Evolutionary conservation across 2,888 invertebrate species (phyloP).

Genomic region (Polyploca ridens): DNA sequence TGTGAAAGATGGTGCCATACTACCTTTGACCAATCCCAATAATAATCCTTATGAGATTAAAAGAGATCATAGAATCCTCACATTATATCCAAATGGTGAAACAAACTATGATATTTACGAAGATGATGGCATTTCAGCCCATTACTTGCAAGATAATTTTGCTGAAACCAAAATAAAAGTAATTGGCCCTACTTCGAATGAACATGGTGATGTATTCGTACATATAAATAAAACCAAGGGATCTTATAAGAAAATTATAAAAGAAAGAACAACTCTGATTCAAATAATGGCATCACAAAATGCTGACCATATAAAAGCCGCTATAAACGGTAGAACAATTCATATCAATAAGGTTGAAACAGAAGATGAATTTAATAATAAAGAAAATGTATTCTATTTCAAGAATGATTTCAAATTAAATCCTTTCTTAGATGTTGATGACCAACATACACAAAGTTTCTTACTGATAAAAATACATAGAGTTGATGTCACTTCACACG

Average conservation of each 20-base stretch:
- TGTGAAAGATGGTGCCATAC: conserved; percentile 70
- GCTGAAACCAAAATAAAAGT: conserved; percentile 60
- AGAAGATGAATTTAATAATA: conserved; percentile 53
- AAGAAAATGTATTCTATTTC: conserved; percentile 60
- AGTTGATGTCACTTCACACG: conserved; percentile 54
- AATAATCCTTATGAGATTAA: conserved; percentile 69
- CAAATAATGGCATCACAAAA: conserved; percentile 60
- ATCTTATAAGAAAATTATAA: conserved; percentile 57
- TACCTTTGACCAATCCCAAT: conserved; percentile 72
- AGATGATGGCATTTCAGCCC: conserved; percentile 69
- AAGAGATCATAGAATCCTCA: conserved; percentile 59
- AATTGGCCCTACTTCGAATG: conserved; percentile 50
- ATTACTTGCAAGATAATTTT: conserved; percentile 55
- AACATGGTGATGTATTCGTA: conserved; percentile 53
- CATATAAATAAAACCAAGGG: conserved; percentile 63
- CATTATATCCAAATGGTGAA: conserved; percentile 64
- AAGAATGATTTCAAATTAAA: conserved; percentile 59
- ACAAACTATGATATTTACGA: conserved; percentile 65
- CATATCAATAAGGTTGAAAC: conserved; percentile 48
- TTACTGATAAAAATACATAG: conserved; percentile 65
- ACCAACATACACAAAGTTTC: conserved; percentile 46
- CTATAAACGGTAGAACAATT: conserved; percentile 56
- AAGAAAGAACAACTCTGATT: conserved; percentile 61
- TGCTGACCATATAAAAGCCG: conserved; percentile 54
- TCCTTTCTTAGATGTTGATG: conserved; percentile 52